Evolutionary conservation across 2,888 invertebrate species (phyloP).

Genomic region (Microchrysa polita): DNA sequence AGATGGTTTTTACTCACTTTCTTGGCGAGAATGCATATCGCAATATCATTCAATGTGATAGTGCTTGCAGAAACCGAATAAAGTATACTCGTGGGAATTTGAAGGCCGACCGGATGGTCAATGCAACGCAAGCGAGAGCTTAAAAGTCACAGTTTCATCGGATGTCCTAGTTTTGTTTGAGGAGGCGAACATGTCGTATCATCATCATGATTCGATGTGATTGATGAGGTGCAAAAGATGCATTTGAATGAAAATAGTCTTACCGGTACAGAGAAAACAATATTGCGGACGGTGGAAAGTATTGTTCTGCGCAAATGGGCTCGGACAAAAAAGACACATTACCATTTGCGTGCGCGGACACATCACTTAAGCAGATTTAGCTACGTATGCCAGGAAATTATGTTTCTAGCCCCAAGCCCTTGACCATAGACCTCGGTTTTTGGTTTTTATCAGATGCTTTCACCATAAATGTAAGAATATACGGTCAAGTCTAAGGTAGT

Average conservation of each 20-base stretch:
- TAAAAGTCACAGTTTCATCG: constrained; percentile 21
- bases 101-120: constrained; percentile 39
- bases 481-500: too few relatives aligned
- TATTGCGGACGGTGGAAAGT: too few relatives aligned
- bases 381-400: too few relatives aligned
- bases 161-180: constrained; percentile 37
- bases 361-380: too few relatives aligned
- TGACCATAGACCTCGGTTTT: too few relatives aligned
- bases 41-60: constrained; percentile 10
- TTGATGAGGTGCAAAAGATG: constrained; percentile 31
- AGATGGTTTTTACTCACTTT: constrained; percentile 26
- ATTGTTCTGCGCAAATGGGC: too few relatives aligned
- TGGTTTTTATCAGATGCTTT: too few relatives aligned
- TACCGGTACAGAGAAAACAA: neutral
- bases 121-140: constrained; percentile 24
- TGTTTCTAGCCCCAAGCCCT: too few relatives aligned
- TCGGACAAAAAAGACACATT: too few relatives aligned
- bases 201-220: constrained; percentile 18
- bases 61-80: constrained; percentile 22
- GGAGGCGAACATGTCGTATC: neutral
- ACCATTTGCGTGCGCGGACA: too few relatives aligned
- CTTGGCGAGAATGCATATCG: constrained; percentile 34
- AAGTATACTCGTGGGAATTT: constrained; percentile 39
- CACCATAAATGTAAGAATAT: too few relatives aligned
- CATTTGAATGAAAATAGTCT: constrained; percentile 2